Evolutionary conservation across 1,140 invertebrate genomes (phyloP), one percentile per base, ranked within the genome.

Genomic region (Theocolax elegans): DNA sequence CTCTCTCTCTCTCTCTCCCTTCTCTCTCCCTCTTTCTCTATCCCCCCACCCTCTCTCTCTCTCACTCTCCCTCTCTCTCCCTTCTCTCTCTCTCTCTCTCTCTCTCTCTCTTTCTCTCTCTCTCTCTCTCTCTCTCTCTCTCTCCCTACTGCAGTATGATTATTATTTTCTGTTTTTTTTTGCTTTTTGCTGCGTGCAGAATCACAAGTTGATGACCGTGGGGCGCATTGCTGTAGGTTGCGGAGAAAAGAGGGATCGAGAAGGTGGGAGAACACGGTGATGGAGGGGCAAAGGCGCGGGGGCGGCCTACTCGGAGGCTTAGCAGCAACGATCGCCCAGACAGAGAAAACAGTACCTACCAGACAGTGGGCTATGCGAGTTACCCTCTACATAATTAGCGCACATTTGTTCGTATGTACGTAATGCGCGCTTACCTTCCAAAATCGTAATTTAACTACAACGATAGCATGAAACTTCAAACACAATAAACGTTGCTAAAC

Each of bases 291-390:
- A 66, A 69, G 75, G 59, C 72, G 74, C 73, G 73, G 74, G 73
- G 71, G 76, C 58, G 67, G 75, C 72, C 38, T 72, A 71, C 31
- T 65, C 71, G 72, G 74, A 68, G 76, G 74, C 67, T 38, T 54
- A 72, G 72, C 62, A 74, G 67, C 65, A 75, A 67, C 23, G 42
- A 60, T 46, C 71, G 58, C 62, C 76, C 53, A 56, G 69, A 72
- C 75, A 74, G 73, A 72, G 74, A 72, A 78, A 76, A 74, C 78
- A 84, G 83, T 83, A 81, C 76, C 80, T 83, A 80, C 75, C 79
- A 80, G 77, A 78, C 80, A 81, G 80, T 80, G 81, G 79, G n/a
- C 77, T 81, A 76, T 64, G 80, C 72, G 65, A 67, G 53, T 59
- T 60, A 21, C 54, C 48, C 53, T 72, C 31, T 64, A 38, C 40